A percentile compares a stretch with the other conserved stretches of the same genome.
These are phyloP conservation scores for Mus minutoides DNA, from an alignment of 2,797 vertebrate genomes.

Conservation along the genomic window DNA sequence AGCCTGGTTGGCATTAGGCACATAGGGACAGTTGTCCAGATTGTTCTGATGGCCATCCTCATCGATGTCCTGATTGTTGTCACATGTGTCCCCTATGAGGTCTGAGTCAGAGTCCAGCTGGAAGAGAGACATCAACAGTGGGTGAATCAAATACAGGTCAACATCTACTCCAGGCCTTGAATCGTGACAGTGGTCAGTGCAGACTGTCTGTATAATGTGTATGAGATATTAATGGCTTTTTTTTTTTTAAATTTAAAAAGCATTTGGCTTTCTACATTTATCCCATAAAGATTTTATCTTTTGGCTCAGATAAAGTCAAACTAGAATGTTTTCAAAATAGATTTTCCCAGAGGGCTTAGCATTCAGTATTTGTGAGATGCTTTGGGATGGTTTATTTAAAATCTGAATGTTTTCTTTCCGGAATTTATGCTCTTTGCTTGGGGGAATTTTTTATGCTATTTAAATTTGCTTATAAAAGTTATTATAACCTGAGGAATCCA, in stretches of 20 bases:
- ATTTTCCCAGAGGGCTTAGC: constrained; percentile 17
- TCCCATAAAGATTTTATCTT: neutral
- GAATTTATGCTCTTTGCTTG: neutral
- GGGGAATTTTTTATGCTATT: constrained; percentile 29
- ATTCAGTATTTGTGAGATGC: neutral
- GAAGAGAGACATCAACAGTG: neutral
- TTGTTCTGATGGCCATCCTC: constrained; percentile 99
- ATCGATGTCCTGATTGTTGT: constrained; percentile 99
- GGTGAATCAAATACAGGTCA: neutral
- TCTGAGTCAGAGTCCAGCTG: constrained; percentile 97
- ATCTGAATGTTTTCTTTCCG: constrained; percentile 19
- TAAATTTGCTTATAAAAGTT: constrained; percentile 3
- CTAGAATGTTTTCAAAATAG: constrained; percentile 11
- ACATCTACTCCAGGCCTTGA: neutral
- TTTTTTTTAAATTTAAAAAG: neutral
- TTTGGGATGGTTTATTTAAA: neutral
- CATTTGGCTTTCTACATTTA: neutral
- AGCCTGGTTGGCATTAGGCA: constrained; percentile 97
- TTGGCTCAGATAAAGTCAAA: constrained; percentile 23
- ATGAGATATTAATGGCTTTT: neutral
- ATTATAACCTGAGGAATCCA: neutral
- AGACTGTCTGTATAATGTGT: neutral
- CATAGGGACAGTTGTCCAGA: constrained; percentile 99
- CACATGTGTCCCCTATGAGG: constrained; percentile 95
- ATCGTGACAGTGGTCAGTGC: neutral